Percentiles rank a stretch among this genome's conserved stretches.
phyloP scores from a whole-genome alignment of 1,140 invertebrate species.

The Linepithema humile region DNA sequence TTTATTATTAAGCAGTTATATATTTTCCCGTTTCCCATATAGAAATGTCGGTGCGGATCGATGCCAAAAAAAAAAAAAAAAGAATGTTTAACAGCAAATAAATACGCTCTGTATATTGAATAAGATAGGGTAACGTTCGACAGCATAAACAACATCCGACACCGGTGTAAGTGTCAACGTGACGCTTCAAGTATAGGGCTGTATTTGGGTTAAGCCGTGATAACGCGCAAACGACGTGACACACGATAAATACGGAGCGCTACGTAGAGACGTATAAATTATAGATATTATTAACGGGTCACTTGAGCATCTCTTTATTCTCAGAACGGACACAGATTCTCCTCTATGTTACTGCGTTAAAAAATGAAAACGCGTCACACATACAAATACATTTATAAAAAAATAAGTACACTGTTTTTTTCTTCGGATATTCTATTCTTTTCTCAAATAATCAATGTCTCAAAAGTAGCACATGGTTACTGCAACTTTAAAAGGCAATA shows the following conservation, averaged over 20 bases:
- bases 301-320: slow-evolving; percentile 28
- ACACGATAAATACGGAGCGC: slow-evolving; percentile 46
- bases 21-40: not conserved
- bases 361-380: not conserved
- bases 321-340: not conserved
- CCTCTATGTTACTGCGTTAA: too few relatives aligned
- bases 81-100: not conserved
- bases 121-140: not conserved
- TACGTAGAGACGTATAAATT: slow-evolving; percentile 58
- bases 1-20: not conserved
- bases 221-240: slow-evolving; percentile 37
- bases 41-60: not conserved
- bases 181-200: slow-evolving; percentile 17
- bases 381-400: not conserved
- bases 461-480: not conserved
- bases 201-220: slow-evolving; percentile 61
- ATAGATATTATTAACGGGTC: slow-evolving; percentile 55
- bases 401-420: not conserved
- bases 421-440: not conserved
- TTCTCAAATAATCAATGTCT: not conserved
- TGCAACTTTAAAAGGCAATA: not conserved
- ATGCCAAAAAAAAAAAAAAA: not conserved
- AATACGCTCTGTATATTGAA: not conserved
- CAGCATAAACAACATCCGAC: slow-evolving; percentile 17
- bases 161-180: not conserved